Evolutionary conservation across 2,888 invertebrate species (phyloP), one percentile per base, ranked within the genome.

Genomic region (Pseudococcus viburni): DNA sequence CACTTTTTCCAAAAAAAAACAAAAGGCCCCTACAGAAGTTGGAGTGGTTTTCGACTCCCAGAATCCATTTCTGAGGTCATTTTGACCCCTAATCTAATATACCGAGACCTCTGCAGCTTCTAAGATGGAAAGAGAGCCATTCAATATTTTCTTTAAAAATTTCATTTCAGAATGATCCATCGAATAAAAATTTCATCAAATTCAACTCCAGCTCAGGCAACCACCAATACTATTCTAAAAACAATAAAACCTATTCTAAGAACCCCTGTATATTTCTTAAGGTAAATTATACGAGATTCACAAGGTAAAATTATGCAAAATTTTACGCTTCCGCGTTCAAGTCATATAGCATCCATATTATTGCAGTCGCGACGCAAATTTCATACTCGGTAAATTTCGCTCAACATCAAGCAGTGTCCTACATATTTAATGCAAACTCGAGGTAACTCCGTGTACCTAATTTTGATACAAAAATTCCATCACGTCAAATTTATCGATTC

Each of bases 341-440:
- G 17, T 33, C 73, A 33, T 73, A 73, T 73, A 73, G 33, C 15
- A 73, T 68, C 26, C 68, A 5, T 0, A 33, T 73, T 73, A 73
- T 33, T 33, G 33, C 73, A 33, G 73, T 26, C 73, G 73, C 17
- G 73, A 33, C 73, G 33, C 39, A 73, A 73, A 73, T 73, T 33
- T 73, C 33, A 33, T 73, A 33, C 33, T 73, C 33, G 26, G 33
- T 73, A 73, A 73, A 33, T 33, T 73, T 26, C 33, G 73, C 15
- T 73, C 73, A 73, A 73, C 19, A 64, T 64, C 11, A 11, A 64
- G 42, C 9, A 42, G 64, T 22, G 22, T 64, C 64, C 22, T 55
- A 17, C 55, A 55, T 55, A 55, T 55, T 55, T 55, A n/a, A 55
- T 55, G 55, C n/a, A 55, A n/a, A 55, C n/a, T 55, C n/a, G n/a